These are phyloP conservation scores for Spodoptera exigua DNA, from an alignment of 2,888 invertebrate genomes.

Conservation along the genomic window DNA sequence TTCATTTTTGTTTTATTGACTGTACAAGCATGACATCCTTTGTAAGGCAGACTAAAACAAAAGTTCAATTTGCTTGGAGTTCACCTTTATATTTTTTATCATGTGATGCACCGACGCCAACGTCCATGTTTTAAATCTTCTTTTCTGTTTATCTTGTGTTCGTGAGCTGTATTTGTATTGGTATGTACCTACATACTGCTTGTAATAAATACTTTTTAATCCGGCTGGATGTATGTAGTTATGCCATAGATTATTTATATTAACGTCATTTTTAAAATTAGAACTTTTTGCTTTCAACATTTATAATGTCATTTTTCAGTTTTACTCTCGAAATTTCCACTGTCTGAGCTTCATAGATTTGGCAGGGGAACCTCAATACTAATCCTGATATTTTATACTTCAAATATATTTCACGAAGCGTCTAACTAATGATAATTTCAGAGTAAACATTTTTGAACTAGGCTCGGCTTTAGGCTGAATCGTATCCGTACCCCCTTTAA, in stretches of 20 bases:
- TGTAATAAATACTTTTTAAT: too few relatives aligned
- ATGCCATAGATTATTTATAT: too few relatives aligned
- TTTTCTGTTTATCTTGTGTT: background rate
- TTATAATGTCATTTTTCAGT: too few relatives aligned
- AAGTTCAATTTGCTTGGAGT: constrained; percentile 28
- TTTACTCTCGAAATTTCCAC: too few relatives aligned
- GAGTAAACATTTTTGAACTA: background rate
- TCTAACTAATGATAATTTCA: background rate
- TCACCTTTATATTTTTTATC: constrained; percentile 14
- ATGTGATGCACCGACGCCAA: constrained; percentile 1
- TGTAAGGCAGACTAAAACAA: constrained; percentile 20
- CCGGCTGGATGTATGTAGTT: too few relatives aligned
- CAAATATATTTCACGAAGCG: background rate
- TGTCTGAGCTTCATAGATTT: too few relatives aligned
- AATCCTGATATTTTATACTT: too few relatives aligned
- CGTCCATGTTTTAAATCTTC: background rate
- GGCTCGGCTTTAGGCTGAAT: background rate
- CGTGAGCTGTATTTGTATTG: too few relatives aligned
- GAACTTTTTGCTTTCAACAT: too few relatives aligned
- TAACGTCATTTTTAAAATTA: too few relatives aligned
- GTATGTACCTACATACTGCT: too few relatives aligned
- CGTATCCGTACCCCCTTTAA: constrained; percentile 12
- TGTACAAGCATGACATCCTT: constrained; percentile 24
- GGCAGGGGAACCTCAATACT: too few relatives aligned
- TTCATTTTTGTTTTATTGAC: constrained; percentile 49